phyloP scores from a whole-genome alignment of 1,140 invertebrate genomes.

The Hestina assimilis region DNA sequence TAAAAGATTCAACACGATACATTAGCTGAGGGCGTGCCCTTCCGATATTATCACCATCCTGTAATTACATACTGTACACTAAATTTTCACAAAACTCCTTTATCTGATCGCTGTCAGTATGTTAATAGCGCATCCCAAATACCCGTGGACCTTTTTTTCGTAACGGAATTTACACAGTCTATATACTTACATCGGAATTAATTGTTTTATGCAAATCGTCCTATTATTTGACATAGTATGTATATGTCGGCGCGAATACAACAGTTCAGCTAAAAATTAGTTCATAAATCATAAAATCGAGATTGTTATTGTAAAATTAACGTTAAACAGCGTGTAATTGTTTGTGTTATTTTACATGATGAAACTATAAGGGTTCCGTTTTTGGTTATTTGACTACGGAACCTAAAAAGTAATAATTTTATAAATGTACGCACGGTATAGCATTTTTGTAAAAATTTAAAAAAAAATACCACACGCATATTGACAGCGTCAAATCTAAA shows the following conservation, averaged over 20 bases:
- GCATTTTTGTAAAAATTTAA: no score
- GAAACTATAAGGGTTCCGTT: no score
- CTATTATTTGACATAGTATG: conserved; percentile 4
- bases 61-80: conserved; percentile 64
- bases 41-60: conserved; percentile 49
- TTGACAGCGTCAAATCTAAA: no score
- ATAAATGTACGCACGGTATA: no score
- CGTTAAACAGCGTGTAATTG: no score
- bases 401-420: no score
- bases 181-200: conserved; percentile 16
- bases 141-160: conserved; percentile 42
- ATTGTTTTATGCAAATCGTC: conserved; percentile 28
- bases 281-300: no score
- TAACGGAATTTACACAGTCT: conserved; percentile 27
- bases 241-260: no score
- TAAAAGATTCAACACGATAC: conserved; percentile 38
- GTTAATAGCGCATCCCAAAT: conserved; percentile 66
- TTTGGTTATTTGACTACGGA: no score
- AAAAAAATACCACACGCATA: no score
- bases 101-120: conserved; percentile 64
- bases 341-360: neutral
- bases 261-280: no score
- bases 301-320: no score
- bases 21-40: conserved; percentile 56
- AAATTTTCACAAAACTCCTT: conserved; percentile 66